Conservation (phyloP, 2,113 vertebrate genomes). For the Phaethon lepturus region DNA sequence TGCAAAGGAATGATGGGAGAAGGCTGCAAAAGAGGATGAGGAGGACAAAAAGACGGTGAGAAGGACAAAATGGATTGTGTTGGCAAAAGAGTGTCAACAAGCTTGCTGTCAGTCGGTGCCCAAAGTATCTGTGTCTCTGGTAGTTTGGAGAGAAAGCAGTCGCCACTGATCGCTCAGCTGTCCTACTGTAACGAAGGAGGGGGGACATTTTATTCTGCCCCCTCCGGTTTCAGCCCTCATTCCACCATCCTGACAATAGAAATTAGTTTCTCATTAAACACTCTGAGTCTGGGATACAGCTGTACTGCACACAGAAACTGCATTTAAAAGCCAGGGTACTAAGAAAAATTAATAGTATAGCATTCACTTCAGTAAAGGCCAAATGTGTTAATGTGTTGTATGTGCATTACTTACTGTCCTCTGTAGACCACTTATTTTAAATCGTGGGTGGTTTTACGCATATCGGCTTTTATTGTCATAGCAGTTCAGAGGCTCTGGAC, state of each 20-base stretch:
- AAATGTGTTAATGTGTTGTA: background rate
- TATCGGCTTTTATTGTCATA: background rate
- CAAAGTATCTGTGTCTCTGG: background rate
- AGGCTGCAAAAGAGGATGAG: background rate
- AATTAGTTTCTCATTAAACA: background rate
- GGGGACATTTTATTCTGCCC: too few species aligned
- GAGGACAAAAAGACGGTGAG: background rate
- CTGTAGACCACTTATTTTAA: background rate
- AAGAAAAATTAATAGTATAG: accelerated
- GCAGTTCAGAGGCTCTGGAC: background rate
- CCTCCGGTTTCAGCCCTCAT: background rate
- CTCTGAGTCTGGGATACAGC: background rate
- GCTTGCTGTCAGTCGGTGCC: background rate
- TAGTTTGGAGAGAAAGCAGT: background rate
- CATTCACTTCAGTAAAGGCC: background rate
- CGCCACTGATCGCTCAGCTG: accelerated
- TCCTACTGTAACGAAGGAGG: background rate
- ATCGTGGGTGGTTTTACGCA: background rate
- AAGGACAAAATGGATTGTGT: background rate
- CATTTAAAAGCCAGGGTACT: background rate
- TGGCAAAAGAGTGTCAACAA: background rate
- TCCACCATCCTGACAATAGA: background rate
- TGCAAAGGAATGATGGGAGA: background rate
- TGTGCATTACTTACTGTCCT: background rate
- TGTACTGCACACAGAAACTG: accelerated